phyloP scores from a whole-genome alignment of 2,113 vertebrate genomes.

The Edolisoma coerulescens region DNA sequence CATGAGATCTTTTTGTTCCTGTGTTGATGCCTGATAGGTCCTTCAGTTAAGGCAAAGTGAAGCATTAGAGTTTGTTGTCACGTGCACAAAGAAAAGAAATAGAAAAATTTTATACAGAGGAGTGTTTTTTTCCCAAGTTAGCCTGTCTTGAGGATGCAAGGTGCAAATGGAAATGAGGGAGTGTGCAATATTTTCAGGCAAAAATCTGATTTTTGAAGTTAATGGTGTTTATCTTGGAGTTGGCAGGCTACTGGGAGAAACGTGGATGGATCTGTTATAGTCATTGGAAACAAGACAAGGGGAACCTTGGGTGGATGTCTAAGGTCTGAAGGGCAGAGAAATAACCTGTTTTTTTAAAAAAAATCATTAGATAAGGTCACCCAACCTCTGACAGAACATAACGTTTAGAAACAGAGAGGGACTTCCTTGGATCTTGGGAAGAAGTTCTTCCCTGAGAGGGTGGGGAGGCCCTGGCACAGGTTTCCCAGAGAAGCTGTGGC shows the following conservation, averaged over 20 bases:
- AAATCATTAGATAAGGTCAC: neutral
- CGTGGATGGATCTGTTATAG: neutral
- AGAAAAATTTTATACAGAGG: neutral
- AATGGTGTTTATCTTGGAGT: neutral
- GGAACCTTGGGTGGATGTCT: neutral
- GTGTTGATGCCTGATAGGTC: neutral
- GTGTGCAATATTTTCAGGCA: neutral
- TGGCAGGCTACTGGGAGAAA: neutral
- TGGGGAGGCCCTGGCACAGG: neutral
- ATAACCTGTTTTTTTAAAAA: neutral
- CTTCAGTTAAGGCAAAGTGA: neutral
- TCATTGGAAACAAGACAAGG: neutral
- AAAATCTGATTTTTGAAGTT: slow-evolving; percentile 6
- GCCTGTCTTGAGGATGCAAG: neutral
- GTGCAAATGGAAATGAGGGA: neutral
- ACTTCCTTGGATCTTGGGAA: neutral
- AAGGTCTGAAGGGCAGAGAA: neutral
- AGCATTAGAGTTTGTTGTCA: neutral
- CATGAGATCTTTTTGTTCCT: neutral
- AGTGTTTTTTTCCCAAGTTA: neutral
- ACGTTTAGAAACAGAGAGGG: neutral
- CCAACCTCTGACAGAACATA: accelerated
- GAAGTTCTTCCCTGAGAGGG: neutral
- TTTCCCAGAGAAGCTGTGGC: neutral
- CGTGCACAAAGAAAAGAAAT: neutral